These are phyloP conservation scores for Arbacia lixula DNA, from an alignment of 53 echinoderm and acorn worm species.

Conservation along the genomic window DNA sequence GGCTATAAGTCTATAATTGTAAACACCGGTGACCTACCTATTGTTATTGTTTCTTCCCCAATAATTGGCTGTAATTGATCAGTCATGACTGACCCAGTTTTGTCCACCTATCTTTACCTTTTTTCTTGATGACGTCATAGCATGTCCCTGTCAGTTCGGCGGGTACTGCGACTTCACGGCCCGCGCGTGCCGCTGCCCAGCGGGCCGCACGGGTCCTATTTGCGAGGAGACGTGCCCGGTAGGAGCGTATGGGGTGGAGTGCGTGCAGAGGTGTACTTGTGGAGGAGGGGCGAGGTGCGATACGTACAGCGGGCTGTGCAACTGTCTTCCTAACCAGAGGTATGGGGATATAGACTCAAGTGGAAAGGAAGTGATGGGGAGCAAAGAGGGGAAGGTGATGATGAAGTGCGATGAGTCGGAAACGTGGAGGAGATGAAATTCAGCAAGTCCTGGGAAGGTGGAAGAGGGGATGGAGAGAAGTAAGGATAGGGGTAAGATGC, in stretches of 20 bases:
- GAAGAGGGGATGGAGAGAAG: neutral
- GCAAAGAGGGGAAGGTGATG: too few species aligned
- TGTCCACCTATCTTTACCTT: neutral
- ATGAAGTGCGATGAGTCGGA: too few species aligned
- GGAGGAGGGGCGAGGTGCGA: constrained; percentile 31
- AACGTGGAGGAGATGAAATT: too few species aligned
- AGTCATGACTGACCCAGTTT: too few species aligned
- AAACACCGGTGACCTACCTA: too few species aligned
- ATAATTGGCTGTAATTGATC: too few species aligned
- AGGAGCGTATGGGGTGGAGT: constrained; percentile 31
- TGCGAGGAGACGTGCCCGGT: constrained; percentile 24
- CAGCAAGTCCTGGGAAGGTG: too few species aligned
- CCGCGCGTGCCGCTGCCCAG: constrained; percentile 14
- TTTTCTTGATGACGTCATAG: neutral
- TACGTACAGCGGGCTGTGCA: constrained; percentile 41
- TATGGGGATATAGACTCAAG: neutral
- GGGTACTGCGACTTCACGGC: constrained; percentile 43
- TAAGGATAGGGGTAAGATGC: neutral
- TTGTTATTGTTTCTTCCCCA: too few species aligned
- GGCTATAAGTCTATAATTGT: too few species aligned
- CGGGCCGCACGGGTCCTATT: constrained; percentile 28
- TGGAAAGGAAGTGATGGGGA: neutral
- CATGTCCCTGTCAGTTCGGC: constrained; percentile 33
- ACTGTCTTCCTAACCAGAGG: constrained; percentile 34
- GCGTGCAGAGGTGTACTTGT: constrained; percentile 38